Conservation (phyloP, 2,113 vertebrate genomes). For the Passer montanus region DNA sequence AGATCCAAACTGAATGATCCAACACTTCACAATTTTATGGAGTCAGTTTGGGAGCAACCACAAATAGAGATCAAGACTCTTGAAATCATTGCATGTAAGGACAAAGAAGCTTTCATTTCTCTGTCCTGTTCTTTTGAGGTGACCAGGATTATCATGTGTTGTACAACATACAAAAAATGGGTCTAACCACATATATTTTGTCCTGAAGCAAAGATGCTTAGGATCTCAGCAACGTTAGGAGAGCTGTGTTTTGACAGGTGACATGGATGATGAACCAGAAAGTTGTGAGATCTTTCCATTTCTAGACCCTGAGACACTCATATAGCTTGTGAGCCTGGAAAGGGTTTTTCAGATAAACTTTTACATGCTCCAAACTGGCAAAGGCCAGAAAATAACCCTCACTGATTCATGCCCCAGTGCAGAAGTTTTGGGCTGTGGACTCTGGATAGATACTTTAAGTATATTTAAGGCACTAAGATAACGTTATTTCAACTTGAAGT, state of each 20-base stretch:
- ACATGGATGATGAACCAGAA: neutral
- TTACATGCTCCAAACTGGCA: neutral
- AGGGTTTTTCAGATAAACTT: neutral
- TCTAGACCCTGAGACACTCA: neutral
- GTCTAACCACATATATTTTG: neutral
- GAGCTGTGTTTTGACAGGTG: neutral
- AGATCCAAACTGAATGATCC: conserved; percentile 88
- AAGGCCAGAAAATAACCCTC: neutral
- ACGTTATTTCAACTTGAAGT: neutral
- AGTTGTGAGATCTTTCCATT: neutral
- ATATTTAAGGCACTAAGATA: neutral
- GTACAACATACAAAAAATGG: neutral
- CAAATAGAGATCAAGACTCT: conserved; percentile 81
- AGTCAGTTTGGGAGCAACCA: conserved; percentile 84
- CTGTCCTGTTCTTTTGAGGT: neutral
- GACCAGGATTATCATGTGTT: neutral
- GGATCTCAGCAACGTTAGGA: neutral
- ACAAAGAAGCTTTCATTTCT: neutral
- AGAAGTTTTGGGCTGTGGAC: neutral
- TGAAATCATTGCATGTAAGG: conserved; percentile 87
- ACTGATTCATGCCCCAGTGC: neutral
- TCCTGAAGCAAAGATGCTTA: neutral
- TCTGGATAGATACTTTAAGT: neutral
- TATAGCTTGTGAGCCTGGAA: neutral
- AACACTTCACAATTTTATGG: conserved; percentile 78